Conservation (phyloP, 2,113 vertebrate species). For the Corythoichthys intestinalis region DNA sequence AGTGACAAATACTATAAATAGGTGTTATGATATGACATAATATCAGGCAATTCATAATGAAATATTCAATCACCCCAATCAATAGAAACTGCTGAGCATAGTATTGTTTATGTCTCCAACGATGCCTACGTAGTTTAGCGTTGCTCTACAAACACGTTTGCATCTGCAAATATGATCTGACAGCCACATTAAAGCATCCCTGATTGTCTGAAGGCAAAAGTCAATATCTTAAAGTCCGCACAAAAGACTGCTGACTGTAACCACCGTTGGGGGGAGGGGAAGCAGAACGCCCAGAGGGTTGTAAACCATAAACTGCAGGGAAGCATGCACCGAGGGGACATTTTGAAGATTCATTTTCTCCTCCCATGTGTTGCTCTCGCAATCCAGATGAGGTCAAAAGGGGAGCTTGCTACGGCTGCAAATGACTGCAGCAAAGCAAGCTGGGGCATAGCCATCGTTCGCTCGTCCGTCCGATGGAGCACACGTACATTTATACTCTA, state of each 20-base stretch:
- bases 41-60: neutral
- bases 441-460: neutral
- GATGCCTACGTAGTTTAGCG: neutral
- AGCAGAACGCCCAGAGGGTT: slow-evolving; percentile 7
- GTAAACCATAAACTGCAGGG: slow-evolving; percentile 15
- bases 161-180: slow-evolving; percentile 11
- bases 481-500: neutral
- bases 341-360: slow-evolving; percentile 8
- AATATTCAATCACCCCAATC: neutral
- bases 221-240: slow-evolving; percentile 14
- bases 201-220: slow-evolving; percentile 7
- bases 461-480: too few relatives aligned
- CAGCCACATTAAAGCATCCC: slow-evolving; percentile 2
- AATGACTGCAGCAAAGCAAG: neutral
- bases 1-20: too few relatives aligned
- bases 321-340: neutral
- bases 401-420: neutral
- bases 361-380: slow-evolving; percentile 1
- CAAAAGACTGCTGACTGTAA: slow-evolving; percentile 10
- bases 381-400: slow-evolving; percentile 3
- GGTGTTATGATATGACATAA: neutral
- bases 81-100: neutral
- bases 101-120: neutral
- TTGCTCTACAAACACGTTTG: neutral
- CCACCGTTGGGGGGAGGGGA: slow-evolving; percentile 5